These are phyloP conservation scores for Formica aserva DNA, from an alignment of 2,888 invertebrate genomes.

Conservation along the genomic window DNA sequence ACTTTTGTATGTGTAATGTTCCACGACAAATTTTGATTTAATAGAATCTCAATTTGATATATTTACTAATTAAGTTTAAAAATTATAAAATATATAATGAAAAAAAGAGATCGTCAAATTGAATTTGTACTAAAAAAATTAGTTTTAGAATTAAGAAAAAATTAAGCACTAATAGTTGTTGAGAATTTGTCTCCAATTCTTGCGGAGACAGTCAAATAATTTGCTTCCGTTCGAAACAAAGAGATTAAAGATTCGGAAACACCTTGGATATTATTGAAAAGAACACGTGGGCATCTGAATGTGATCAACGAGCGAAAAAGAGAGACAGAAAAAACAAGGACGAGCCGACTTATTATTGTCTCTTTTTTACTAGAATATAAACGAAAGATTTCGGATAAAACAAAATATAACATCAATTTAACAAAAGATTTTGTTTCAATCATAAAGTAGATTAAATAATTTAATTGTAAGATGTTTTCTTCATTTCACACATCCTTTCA, in stretches of 20 bases:
- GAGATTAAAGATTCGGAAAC: constrained; percentile 6
- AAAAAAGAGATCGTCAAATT: neutral
- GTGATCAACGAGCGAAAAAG: neutral
- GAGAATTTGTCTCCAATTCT: neutral
- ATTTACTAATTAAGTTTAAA: neutral
- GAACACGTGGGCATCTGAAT: constrained; percentile 5
- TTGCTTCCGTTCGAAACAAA: constrained; percentile 3
- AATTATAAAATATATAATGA: neutral
- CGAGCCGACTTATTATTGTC: neutral
- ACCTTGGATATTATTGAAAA: neutral
- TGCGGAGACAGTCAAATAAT: neutral
- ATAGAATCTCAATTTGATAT: neutral
- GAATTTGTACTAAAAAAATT: neutral
- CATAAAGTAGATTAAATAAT: constrained; percentile 1
- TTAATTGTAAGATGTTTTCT: neutral
- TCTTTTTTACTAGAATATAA: constrained; percentile 11
- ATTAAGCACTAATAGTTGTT: neutral
- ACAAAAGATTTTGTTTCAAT: neutral
- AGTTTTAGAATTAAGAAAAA: neutral
- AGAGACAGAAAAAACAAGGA: neutral
- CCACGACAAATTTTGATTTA: neutral
- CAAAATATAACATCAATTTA: neutral
- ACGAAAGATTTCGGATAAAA: neutral
- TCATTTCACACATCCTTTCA: neutral
- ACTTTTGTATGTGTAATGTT: neutral